A percentile compares a stretch with the other conserved stretches of the same genome.
Evolutionary conservation across 2,113 vertebrate genomes (phyloP).

Genomic region (Dromiciops gliroides): DNA sequence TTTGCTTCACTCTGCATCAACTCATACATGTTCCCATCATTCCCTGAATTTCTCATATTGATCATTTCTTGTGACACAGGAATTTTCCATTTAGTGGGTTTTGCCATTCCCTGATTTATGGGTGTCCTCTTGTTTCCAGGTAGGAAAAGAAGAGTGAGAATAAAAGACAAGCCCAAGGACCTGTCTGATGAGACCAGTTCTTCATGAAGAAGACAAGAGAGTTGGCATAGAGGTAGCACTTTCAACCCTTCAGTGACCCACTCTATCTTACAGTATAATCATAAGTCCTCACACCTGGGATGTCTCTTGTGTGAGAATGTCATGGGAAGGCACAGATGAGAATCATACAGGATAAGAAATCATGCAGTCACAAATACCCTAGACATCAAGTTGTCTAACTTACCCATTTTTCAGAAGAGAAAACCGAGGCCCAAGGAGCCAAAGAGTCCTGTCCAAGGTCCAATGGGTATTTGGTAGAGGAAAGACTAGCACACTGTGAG

Average conservation of each 20-base stretch:
- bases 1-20: neutral
- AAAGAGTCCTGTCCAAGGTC: neutral
- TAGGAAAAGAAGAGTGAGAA: neutral
- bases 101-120: neutral
- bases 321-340: neutral
- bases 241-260: accelerated
- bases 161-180: neutral
- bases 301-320: neutral
- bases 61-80: neutral
- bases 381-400: neutral
- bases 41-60: neutral
- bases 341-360: neutral
- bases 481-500: neutral
- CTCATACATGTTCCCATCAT: neutral
- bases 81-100: neutral
- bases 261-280: neutral
- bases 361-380: neutral
- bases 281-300: neutral
- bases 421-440: neutral
- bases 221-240: neutral
- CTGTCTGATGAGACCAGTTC: neutral
- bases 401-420: neutral
- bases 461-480: too few relatives aligned
- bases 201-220: neutral
- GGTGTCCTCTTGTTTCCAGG: neutral